A percentile compares a stretch with the other conserved stretches of the same genome.
phyloP scores from a whole-genome alignment of 1,140 invertebrate genomes.

The Platyura marginata region DNA sequence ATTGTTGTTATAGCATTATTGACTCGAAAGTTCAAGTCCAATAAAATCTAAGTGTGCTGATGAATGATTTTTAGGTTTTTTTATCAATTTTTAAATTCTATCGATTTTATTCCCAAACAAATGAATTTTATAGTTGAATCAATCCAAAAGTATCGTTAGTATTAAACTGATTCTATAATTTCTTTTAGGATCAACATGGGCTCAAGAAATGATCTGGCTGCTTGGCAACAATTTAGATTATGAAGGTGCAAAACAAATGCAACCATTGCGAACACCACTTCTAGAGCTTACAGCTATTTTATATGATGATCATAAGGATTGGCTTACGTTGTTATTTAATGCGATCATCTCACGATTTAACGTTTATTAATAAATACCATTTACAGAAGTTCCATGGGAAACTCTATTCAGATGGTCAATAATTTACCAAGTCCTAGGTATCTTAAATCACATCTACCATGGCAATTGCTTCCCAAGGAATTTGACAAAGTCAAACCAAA shows the following conservation, averaged over 20 bases:
- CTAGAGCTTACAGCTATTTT: conserved; percentile 33
- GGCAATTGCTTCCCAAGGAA: conserved; percentile 45
- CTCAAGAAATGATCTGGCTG: conserved; percentile 76
- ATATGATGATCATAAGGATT: conserved; percentile 30
- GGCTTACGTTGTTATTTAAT: conserved; percentile 18
- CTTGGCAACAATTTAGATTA: conserved; percentile 63
- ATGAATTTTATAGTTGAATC: too few species aligned
- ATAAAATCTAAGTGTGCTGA: too few species aligned
- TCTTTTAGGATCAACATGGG: conserved; percentile 61
- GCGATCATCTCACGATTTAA: neutral
- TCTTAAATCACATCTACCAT: conserved; percentile 65
- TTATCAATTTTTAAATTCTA: too few species aligned
- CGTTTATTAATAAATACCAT: neutral
- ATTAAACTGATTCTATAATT: too few species aligned
- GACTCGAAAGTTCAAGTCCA: too few species aligned
- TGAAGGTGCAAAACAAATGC: conserved; percentile 46
- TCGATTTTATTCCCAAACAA: too few species aligned
- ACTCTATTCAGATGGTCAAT: conserved; percentile 48
- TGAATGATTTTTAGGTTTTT: too few species aligned
- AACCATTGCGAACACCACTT: conserved; percentile 35
- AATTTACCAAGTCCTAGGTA: conserved; percentile 47
- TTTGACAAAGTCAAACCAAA: conserved; percentile 51
- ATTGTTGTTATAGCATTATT: too few species aligned
- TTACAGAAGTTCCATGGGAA: conserved; percentile 28
- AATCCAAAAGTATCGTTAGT: too few species aligned